phyloP scores from a whole-genome alignment of 2,113 vertebrate genomes.

The Hippocampus zosterae region DNA sequence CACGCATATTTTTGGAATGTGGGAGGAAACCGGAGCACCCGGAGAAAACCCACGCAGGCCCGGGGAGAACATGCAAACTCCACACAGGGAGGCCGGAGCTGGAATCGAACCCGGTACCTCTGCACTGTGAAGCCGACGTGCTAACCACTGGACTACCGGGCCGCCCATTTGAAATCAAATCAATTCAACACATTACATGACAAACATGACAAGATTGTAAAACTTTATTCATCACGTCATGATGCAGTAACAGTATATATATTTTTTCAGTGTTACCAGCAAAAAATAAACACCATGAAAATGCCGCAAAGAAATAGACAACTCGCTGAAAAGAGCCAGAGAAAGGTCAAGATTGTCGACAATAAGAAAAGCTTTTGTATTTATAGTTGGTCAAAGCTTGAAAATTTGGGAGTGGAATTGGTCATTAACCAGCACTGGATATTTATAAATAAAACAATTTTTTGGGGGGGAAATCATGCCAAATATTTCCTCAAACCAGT shows the following conservation, averaged over 20 bases:
- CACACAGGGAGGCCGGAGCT: too few species aligned
- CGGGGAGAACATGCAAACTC: too few species aligned
- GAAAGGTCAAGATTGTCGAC: neutral
- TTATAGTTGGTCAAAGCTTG: constrained; percentile 32
- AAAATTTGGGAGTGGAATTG: constrained; percentile 8
- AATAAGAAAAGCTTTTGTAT: constrained; percentile 6
- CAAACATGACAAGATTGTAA: constrained; percentile 21
- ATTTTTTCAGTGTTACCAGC: neutral
- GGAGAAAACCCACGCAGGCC: too few species aligned
- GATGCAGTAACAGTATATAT: constrained; percentile 7
- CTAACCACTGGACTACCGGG: too few species aligned
- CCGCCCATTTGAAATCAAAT: neutral
- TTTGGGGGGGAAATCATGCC: constrained; percentile 19
- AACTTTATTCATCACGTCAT: constrained; percentile 41
- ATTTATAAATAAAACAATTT: constrained; percentile 16
- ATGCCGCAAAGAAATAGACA: constrained; percentile 18
- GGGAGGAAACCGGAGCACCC: too few species aligned
- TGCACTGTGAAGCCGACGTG: too few species aligned
- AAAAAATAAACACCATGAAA: constrained; percentile 26
- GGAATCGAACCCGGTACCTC: too few species aligned
- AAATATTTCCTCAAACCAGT: neutral
- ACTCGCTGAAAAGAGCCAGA: too few species aligned
- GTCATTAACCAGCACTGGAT: constrained; percentile 20
- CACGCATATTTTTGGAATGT: too few species aligned
- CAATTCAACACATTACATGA: neutral